Conservation (phyloP, 2,113 vertebrate species). For the Eptatretus burgeri region DNA sequence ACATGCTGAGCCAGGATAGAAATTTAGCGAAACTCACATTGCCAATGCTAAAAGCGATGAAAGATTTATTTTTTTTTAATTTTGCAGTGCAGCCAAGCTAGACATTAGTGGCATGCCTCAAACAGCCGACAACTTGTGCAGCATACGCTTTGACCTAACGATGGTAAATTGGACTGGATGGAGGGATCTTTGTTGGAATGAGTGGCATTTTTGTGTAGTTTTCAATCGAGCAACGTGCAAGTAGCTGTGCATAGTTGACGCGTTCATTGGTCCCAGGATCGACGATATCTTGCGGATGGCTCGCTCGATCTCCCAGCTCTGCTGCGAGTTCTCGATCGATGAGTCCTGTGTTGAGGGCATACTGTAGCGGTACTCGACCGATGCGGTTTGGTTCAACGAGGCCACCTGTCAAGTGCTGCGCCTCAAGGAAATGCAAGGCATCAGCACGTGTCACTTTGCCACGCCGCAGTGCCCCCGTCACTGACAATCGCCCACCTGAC, state of each 20-base stretch:
- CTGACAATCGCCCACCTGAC: slow-evolving; percentile 41
- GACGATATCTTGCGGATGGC: slow-evolving; percentile 29
- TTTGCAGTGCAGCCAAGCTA: too few relatives aligned
- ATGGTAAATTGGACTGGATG: too few relatives aligned
- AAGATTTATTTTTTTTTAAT: too few relatives aligned
- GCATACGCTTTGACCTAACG: too few relatives aligned
- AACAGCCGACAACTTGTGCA: too few relatives aligned
- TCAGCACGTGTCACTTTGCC: slow-evolving; percentile 42
- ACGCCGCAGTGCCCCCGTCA: slow-evolving; percentile 43
- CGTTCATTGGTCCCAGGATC: slow-evolving; percentile 50
- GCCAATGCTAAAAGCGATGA: too few relatives aligned
- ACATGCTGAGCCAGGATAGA: too few relatives aligned
- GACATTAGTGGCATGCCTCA: too few relatives aligned
- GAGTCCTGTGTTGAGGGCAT: slow-evolving; percentile 30
- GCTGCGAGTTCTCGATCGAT: slow-evolving; percentile 25
- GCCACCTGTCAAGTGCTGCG: slow-evolving; percentile 54
- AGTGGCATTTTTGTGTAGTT: not conserved
- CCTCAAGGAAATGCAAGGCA: slow-evolving; percentile 38
- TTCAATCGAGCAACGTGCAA: too few relatives aligned
- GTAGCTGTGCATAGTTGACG: slow-evolving; percentile 34
- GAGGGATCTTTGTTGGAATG: not conserved
- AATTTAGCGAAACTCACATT: too few relatives aligned
- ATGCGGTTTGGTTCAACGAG: slow-evolving; percentile 54
- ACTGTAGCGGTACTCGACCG: slow-evolving; percentile 30
- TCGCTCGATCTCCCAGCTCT: slow-evolving; percentile 32